phyloP scores from a whole-genome alignment of 2,888 invertebrate genomes.

The Drosophila phalerata region DNA sequence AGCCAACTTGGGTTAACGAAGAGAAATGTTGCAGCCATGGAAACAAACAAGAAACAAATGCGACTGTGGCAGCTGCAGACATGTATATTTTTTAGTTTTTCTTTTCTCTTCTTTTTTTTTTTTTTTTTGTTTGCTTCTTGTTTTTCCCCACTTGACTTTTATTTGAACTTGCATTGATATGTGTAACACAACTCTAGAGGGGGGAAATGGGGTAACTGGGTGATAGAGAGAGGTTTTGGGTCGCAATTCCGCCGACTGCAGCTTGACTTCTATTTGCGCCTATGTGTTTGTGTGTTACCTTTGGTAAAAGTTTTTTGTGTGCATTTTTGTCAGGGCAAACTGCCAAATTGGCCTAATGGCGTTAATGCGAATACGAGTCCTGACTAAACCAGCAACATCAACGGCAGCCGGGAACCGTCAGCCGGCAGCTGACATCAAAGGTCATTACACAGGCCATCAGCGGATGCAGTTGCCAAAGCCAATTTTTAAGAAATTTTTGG shows the following conservation, averaged over 20 bases:
- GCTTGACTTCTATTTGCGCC: conserved; percentile 42
- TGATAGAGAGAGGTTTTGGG: conserved; percentile 8
- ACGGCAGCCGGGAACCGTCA: conserved; percentile 34
- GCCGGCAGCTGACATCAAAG: conserved; percentile 58
- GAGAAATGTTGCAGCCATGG: conserved; percentile 67
- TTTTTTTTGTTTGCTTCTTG: conserved; percentile 3
- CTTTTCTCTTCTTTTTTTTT: neutral
- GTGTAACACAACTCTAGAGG: conserved; percentile 33
- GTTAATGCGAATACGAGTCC: conserved; percentile 81
- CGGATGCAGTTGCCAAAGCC: conserved; percentile 61
- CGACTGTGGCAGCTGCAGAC: conserved; percentile 45
- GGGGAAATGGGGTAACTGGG: conserved; percentile 1
- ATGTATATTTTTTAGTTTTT: conserved; percentile 34
- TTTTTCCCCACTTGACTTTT: conserved; percentile 72
- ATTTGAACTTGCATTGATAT: conserved; percentile 80
- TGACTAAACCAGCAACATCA: conserved; percentile 60
- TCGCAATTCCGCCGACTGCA: conserved; percentile 32
- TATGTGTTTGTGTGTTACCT: too few relatives aligned
- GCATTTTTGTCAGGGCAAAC: conserved; percentile 62
- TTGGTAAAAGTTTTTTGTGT: conserved; percentile 56
- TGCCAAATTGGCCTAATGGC: conserved; percentile 82
- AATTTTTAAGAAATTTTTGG: conserved; percentile 36
- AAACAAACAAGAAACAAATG: conserved; percentile 47
- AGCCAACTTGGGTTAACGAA: conserved; percentile 74
- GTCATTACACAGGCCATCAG: conserved; percentile 64